phyloP scores from a whole-genome alignment of 1,140 invertebrate genomes.

The Magallana angulata region DNA sequence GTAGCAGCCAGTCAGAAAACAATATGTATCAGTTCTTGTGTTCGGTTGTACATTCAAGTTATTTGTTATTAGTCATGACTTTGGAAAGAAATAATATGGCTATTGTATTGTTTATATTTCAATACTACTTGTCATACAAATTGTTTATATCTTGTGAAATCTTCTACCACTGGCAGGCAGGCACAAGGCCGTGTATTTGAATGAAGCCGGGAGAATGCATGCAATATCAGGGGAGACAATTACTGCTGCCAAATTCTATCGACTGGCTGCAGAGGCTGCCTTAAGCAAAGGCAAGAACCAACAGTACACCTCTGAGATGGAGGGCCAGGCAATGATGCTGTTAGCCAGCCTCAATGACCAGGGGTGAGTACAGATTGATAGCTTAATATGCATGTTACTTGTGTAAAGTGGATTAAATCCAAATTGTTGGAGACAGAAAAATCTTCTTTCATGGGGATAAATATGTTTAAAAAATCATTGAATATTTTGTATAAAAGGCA shows the following conservation, averaged over 20 bases:
- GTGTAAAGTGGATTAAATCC: too few species aligned
- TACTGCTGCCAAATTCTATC: constrained; percentile 44
- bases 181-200: constrained; percentile 41
- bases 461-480: too few species aligned
- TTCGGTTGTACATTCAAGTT: too few species aligned
- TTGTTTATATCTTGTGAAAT: too few species aligned
- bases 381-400: too few species aligned
- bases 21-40: too few species aligned
- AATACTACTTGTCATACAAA: too few species aligned
- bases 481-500: too few species aligned
- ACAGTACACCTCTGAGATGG: not conserved
- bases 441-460: not conserved
- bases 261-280: constrained; percentile 24
- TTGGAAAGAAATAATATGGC: too few species aligned
- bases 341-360: constrained; percentile 49
- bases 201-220: constrained; percentile 47
- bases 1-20: too few species aligned
- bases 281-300: not conserved
- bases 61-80: too few species aligned
- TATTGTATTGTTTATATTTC: too few species aligned
- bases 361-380: constrained; percentile 27
- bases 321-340: constrained; percentile 38
- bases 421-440: not conserved
- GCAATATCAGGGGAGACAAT: constrained; percentile 7
- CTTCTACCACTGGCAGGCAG: not conserved